phyloP scores from a whole-genome alignment of 2,113 vertebrate species.

The Phycodurus eques region DNA sequence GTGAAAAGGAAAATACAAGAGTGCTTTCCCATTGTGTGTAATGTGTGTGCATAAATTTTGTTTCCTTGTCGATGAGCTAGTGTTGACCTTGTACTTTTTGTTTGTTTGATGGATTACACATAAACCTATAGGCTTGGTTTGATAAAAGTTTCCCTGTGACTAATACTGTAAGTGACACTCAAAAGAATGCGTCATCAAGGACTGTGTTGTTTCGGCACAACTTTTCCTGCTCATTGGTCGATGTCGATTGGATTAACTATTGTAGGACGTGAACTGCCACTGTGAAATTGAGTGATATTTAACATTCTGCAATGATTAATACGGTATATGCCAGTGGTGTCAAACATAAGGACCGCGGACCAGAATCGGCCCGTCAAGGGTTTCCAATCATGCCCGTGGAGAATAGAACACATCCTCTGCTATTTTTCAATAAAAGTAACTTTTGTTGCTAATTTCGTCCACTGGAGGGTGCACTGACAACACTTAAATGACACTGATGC shows the following conservation, averaged over 20 bases:
- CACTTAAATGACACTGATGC: too few species aligned
- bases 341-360: too few species aligned
- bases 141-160: background rate
- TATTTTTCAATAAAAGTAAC: too few species aligned
- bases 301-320: too few species aligned
- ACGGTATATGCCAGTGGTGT: too few species aligned
- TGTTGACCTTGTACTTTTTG: background rate
- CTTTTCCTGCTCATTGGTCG: background rate
- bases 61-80: background rate
- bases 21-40: background rate
- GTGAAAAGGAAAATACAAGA: background rate
- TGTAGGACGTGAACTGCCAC: too few species aligned
- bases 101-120: background rate
- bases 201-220: background rate
- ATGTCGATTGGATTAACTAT: background rate
- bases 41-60: background rate
- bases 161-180: background rate
- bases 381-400: too few species aligned
- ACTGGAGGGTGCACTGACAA: too few species aligned
- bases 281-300: too few species aligned
- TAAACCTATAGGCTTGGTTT: background rate
- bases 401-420: too few species aligned
- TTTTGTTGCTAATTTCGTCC: too few species aligned
- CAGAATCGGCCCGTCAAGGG: too few species aligned
- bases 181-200: background rate